Percentiles rank a stretch among this genome's conserved stretches.
Conservation (phyloP, 2,113 vertebrate species). For the Boulengeromyrus knoepffleri region DNA sequence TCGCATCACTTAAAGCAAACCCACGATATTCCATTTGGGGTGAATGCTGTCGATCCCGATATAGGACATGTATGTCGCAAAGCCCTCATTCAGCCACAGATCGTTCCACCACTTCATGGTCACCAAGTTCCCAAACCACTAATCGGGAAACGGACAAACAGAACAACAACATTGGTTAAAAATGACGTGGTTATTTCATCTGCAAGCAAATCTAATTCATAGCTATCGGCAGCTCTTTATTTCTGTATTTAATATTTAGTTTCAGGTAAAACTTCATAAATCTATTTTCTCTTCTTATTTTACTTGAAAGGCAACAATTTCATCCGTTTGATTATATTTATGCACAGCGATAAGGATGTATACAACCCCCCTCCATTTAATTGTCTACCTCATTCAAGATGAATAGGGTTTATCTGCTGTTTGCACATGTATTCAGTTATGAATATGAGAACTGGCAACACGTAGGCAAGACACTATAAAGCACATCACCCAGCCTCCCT, state of each 20-base stretch:
- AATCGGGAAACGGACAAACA: conserved; percentile 1
- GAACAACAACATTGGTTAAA: neutral
- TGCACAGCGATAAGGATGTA: neutral
- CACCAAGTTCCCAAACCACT: conserved; percentile 97
- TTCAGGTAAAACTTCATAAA: neutral
- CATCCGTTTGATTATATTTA: neutral
- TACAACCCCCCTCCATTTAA: neutral
- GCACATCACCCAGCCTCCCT: neutral
- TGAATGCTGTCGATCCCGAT: conserved; percentile 53
- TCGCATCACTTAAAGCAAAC: conserved; percentile 20
- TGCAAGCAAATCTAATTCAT: neutral
- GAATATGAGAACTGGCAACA: neutral
- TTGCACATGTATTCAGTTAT: neutral
- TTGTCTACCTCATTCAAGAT: neutral
- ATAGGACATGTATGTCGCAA: conserved; percentile 75
- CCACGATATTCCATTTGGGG: conserved; percentile 62
- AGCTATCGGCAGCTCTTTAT: neutral
- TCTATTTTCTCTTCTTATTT: neutral
- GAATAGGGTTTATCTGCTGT: neutral
- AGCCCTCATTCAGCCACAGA: conserved; percentile 88
- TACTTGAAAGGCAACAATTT: neutral
- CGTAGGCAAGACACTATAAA: neutral
- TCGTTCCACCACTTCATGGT: conserved; percentile 91
- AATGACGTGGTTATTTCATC: neutral
- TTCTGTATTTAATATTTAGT: neutral